Evolutionary conservation across 1,140 invertebrate species (phyloP).

Genomic region (Cotesia glomerata): DNA sequence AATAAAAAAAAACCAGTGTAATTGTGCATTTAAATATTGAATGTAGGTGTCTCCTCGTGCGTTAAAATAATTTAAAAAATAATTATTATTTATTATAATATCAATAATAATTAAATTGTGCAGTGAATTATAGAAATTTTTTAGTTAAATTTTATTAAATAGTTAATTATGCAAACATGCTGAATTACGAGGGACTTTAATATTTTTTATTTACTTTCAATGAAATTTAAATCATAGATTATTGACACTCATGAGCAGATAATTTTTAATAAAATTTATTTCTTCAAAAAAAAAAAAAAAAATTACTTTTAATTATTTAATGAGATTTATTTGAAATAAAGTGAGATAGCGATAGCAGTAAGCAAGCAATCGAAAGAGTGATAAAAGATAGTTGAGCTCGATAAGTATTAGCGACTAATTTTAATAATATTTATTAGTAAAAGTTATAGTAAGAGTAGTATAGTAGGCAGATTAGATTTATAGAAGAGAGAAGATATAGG

Average conservation of each 20-base stretch:
- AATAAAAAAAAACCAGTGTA: slow-evolving; percentile 15
- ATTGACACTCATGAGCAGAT: neutral
- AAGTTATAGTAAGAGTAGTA: slow-evolving; percentile 23
- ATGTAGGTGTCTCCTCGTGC: slow-evolving; percentile 31
- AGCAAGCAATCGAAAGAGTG: slow-evolving; percentile 4
- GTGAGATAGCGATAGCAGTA: slow-evolving; percentile 30
- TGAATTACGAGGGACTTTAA: neutral
- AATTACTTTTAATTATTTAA: too few relatives aligned
- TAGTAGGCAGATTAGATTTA: slow-evolving; percentile 20
- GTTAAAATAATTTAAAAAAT: slow-evolving; percentile 16
- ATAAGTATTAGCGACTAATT: slow-evolving; percentile 9
- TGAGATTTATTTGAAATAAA: slow-evolving; percentile 7
- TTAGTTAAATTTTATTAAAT: neutral
- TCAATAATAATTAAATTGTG: neutral
- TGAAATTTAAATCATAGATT: neutral
- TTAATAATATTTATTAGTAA: neutral
- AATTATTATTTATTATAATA: neutral
- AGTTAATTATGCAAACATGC: neutral
- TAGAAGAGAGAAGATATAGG: slow-evolving; percentile 52
- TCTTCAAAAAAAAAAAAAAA: too few relatives aligned
- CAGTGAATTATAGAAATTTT: neutral
- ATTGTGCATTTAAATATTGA: slow-evolving; percentile 27
- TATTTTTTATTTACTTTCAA: too few relatives aligned
- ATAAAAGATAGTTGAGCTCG: slow-evolving; percentile 5
- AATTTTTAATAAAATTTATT: neutral